These are phyloP conservation scores for Caenorhabditis latens DNA, from an alignment of 1,140 invertebrate species.

Conservation along the genomic window DNA sequence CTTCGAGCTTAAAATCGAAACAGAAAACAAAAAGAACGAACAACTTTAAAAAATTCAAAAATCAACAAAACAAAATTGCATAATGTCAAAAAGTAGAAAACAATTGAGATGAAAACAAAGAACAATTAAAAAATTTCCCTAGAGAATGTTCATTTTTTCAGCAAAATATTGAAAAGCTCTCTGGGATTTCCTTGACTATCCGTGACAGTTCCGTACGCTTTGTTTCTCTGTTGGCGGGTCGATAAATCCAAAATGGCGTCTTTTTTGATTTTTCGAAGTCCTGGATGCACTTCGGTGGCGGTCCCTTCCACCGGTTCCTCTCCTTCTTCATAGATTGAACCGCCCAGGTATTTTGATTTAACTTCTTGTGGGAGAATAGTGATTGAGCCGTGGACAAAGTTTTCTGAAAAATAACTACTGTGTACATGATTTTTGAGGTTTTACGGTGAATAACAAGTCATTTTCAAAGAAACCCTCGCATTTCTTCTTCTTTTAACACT, in stretches of 20 bases:
- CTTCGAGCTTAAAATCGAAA: too few relatives aligned
- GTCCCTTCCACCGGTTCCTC: not conserved
- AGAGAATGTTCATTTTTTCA: not conserved
- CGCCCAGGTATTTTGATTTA: not conserved
- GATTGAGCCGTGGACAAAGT: not conserved
- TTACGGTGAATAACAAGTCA: too few relatives aligned
- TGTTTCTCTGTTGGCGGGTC: not conserved
- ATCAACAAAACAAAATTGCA: too few relatives aligned
- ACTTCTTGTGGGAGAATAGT: constrained; percentile 20
- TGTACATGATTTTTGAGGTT: too few relatives aligned
- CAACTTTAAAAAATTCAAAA: too few relatives aligned
- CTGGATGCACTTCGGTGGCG: not conserved
- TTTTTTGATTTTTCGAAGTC: constrained; percentile 11
- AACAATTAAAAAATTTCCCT: not conserved
- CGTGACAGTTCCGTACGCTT: constrained; percentile 5
- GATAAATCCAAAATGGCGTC: not conserved
- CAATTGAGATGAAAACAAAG: not conserved
- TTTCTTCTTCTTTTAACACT: too few relatives aligned
- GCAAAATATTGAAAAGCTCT: not conserved
- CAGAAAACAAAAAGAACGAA: too few relatives aligned
- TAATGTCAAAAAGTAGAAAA: not conserved
- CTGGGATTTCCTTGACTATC: not conserved
- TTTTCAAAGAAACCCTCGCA: too few relatives aligned
- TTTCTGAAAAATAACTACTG: not conserved
- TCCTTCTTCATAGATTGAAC: constrained; percentile 27